These are phyloP conservation scores for Chloroceryle aenea DNA, from an alignment of 2,113 vertebrate species.

Conservation along the genomic window DNA sequence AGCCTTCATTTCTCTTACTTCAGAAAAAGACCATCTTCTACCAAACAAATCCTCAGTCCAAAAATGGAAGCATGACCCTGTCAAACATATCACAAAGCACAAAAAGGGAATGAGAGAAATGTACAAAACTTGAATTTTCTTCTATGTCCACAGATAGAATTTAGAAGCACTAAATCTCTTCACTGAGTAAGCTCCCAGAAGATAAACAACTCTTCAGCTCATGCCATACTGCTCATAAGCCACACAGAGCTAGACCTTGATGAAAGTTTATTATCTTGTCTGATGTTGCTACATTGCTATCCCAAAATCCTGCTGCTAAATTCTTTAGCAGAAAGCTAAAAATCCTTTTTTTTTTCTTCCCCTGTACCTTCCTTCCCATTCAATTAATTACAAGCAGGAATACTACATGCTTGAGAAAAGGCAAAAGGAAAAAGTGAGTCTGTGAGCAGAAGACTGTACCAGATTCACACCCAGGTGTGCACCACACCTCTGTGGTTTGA, in stretches of 20 bases:
- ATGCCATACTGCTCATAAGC: background rate
- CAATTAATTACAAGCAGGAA: background rate
- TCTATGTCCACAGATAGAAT: background rate
- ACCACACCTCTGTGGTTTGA: background rate
- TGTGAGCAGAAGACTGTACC: background rate
- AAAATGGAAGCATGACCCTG: background rate
- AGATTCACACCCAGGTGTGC: background rate
- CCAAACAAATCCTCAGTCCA: background rate
- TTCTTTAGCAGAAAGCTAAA: background rate
- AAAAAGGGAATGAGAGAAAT: background rate
- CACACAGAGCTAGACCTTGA: background rate
- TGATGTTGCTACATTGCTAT: background rate
- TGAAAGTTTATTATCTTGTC: background rate
- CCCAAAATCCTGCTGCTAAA: background rate
- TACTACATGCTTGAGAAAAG: background rate
- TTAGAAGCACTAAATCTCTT: background rate
- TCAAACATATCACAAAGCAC: background rate
- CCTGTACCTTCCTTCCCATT: background rate
- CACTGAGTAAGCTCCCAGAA: background rate
- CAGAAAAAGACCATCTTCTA: background rate
- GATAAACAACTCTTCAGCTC: no score
- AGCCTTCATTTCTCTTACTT: background rate
- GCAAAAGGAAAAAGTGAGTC: background rate
- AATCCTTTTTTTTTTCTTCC: background rate
- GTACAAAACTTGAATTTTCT: background rate